Conservation (phyloP, 23 tunicate genomes). For the Pegea sp. region DNA sequence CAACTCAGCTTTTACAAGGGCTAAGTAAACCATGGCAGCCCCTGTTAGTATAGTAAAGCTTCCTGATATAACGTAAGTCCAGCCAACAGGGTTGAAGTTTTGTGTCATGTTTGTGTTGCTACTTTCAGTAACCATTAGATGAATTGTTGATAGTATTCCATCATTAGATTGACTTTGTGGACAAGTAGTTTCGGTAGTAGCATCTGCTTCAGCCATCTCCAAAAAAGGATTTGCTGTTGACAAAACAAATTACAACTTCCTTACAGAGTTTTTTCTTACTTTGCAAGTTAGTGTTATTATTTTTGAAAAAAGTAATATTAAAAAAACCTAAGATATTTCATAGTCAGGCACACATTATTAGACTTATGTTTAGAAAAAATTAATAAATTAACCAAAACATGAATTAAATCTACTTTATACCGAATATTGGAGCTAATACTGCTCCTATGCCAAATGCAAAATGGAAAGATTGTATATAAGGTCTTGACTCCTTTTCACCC, state of each 20-base stretch:
- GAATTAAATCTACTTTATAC: too few relatives aligned
- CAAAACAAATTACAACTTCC: background rate
- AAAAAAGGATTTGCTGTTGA: conserved; percentile 56
- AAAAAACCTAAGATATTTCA: too few relatives aligned
- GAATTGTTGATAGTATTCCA: background rate
- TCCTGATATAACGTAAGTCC: conserved; percentile 86
- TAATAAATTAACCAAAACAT: too few relatives aligned
- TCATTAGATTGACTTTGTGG: conserved; percentile 2
- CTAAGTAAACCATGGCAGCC: conserved; percentile 18
- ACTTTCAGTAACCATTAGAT: background rate
- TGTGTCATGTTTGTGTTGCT: background rate
- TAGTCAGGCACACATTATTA: too few relatives aligned
- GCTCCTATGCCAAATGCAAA: conserved; percentile 77
- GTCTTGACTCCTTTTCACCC: conserved; percentile 80
- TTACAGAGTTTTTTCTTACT: too few relatives aligned
- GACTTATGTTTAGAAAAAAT: too few relatives aligned
- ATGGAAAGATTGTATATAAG: conserved; percentile 68
- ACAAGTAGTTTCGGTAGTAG: conserved; percentile 27
- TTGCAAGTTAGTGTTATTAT: too few relatives aligned
- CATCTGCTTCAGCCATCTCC: conserved; percentile 39
- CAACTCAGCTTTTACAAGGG: conserved; percentile 23
- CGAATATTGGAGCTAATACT: conserved; percentile 56
- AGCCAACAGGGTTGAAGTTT: conserved; percentile 51
- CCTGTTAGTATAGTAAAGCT: conserved; percentile 15
- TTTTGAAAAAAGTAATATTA: too few relatives aligned